Conservation (phyloP, 1,140 invertebrate genomes). For the Drosophila ohnishii region DNA sequence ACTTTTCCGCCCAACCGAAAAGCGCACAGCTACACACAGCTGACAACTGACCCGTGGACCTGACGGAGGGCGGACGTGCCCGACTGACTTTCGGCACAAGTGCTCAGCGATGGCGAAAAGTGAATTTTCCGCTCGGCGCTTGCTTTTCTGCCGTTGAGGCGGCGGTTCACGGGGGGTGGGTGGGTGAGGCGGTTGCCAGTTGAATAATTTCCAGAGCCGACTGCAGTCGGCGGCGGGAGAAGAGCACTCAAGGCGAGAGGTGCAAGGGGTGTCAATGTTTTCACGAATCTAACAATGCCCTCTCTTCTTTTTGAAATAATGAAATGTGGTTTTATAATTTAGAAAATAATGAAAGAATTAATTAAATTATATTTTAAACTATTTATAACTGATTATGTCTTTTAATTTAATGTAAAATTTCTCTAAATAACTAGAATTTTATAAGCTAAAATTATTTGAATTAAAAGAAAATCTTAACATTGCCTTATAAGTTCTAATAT, state of each 20-base stretch:
- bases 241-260: constrained; percentile 28
- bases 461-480: neutral
- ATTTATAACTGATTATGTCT: too few relatives aligned
- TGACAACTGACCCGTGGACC: constrained; percentile 37
- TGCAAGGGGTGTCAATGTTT: constrained; percentile 2
- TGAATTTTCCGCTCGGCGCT: constrained; percentile 77
- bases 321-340: rapidly evolving
- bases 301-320: neutral
- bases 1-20: constrained; percentile 6
- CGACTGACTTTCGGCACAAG: constrained; percentile 80
- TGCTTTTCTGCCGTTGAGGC: constrained; percentile 52
- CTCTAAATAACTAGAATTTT: neutral
- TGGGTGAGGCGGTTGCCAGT: constrained; percentile 27
- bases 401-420: neutral
- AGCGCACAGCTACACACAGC: neutral
- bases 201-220: constrained; percentile 62
- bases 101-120: constrained; percentile 80
- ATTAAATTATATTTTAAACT: too few relatives aligned
- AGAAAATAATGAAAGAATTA: rapidly evolving
- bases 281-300: neutral
- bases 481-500: too few relatives aligned
- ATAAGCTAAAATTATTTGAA: neutral
- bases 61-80: constrained; percentile 64
- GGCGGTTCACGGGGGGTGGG: neutral
- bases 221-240: constrained; percentile 1